Conservation (phyloP, 2,113 vertebrate species). For the Dipodomys stephensi region DNA sequence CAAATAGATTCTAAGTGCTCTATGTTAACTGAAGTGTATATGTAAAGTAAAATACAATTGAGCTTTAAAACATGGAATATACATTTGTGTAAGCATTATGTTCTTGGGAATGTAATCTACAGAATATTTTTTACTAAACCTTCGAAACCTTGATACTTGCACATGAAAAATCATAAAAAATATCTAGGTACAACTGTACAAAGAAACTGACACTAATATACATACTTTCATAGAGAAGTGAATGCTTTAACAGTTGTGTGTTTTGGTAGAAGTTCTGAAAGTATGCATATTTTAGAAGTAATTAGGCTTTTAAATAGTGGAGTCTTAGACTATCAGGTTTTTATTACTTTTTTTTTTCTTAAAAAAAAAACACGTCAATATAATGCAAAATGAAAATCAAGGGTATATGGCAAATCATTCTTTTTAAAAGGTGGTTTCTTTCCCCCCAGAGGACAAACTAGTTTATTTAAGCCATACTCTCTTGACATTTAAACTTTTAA, state of each 20-base stretch:
- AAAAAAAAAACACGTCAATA: constrained; percentile 82
- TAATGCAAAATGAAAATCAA: constrained; percentile 87
- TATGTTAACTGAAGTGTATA: constrained; percentile 86
- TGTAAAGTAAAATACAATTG: constrained; percentile 87
- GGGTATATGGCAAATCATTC: constrained; percentile 80
- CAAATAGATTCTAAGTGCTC: constrained; percentile 88
- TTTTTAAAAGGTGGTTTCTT: constrained; percentile 79
- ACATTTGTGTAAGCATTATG: constrained; percentile 87
- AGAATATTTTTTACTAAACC: constrained; percentile 87
- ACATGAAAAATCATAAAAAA: constrained; percentile 89
- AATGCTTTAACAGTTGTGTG: constrained; percentile 85
- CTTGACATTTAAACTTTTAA: constrained; percentile 84
- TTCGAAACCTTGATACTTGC: constrained; percentile 87
- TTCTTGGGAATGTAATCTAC: constrained; percentile 89
- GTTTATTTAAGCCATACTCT: constrained; percentile 83
- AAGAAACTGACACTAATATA: constrained; percentile 86
- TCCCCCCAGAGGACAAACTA: constrained; percentile 76
- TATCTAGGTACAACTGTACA: constrained; percentile 89
- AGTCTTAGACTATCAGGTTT: constrained; percentile 87
- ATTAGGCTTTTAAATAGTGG: constrained; percentile 89
- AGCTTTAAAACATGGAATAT: constrained; percentile 87
- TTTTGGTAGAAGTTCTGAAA: constrained; percentile 88
- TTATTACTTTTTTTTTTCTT: constrained; percentile 81
- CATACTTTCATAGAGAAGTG: constrained; percentile 87
- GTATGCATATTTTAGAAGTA: constrained; percentile 88